A percentile compares a stretch with the other conserved stretches of the same genome.
Evolutionary conservation across 2,888 invertebrate genomes (phyloP).

Genomic region (Eupithecia subfuscata): DNA sequence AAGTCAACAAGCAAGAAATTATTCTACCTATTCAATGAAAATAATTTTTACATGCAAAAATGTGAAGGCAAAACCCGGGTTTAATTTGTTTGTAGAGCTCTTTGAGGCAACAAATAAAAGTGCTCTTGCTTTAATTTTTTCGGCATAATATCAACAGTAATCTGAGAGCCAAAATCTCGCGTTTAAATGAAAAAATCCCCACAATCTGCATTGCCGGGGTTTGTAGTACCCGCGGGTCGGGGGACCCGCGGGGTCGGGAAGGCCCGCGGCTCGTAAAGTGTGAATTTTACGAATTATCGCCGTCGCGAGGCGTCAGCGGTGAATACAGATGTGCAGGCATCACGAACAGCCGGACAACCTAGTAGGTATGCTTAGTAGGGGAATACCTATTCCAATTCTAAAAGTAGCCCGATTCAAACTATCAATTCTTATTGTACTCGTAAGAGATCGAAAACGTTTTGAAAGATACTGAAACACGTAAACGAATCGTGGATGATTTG

Average conservation of each 20-base stretch:
- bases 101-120: constrained; percentile 27
- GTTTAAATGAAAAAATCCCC: constrained; percentile 44
- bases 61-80: constrained; percentile 11
- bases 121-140: constrained; percentile 32
- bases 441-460: no score
- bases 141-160: constrained; percentile 26
- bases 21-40: constrained; percentile 1
- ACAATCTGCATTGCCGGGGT: constrained; percentile 34
- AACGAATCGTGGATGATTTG: not conserved
- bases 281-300: constrained; percentile 41
- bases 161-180: constrained; percentile 42
- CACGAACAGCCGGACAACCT: constrained; percentile 1
- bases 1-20: constrained; percentile 2
- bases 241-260: constrained; percentile 23
- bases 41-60: constrained; percentile 10
- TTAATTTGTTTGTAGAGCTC: constrained; percentile 25
- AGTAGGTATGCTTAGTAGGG: not conserved
- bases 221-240: constrained; percentile 14
- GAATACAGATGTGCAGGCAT: constrained; percentile 18
- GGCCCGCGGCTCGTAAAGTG: constrained; percentile 42
- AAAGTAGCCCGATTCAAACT: not conserved
- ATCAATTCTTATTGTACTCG: not conserved
- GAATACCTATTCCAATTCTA: not conserved
- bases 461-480: not conserved
- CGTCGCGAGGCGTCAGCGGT: constrained; percentile 31